Base-by-base conservation (phyloP, 2,113 vertebrate genomes). In the Dicentrarchus labrax region DNA sequence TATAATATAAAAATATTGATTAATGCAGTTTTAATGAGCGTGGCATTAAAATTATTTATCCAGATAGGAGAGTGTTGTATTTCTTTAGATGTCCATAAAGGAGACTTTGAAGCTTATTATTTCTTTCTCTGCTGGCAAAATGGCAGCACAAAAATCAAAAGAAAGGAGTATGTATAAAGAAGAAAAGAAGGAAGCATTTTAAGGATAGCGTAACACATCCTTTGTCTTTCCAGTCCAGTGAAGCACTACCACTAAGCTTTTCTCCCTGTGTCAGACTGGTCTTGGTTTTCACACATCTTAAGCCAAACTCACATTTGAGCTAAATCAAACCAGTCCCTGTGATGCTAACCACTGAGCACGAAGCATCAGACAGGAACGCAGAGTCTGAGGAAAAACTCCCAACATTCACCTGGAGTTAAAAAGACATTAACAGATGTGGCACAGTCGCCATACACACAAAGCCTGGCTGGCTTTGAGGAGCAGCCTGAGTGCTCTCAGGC, bases 341-440 rank as follows among this genome's bases (percentile, higher is more conserved):
- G 60, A 81, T 21, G 38, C 59, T 48, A 75, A 64, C 80, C 72
- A 43, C 45, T 65, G 67, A 82, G 54, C 78, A 65, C 5, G 39
- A 62, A 74, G 54, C 78, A 73, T 75, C 77, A 72, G 64, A 73
- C 48, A 51, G 74, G 13, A 80, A 78, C 80, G 43, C 2, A 24
- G 11, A 53, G 21, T 59, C 71, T 66, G 80, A 66, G 56, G 50
- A 24, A 53, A 82, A 67, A 16, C 77, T 76, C 71, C 75, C 19
- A 66, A 61, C 62, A 72, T 85, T 88, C 86, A 93, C 89, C 88
- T 86, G 67, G 69, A 90, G 81, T 91, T 86, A 92, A 89, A 86
- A 88, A 85, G 47, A 78, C 71, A 83, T 89, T 87, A 88, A 76
- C 70, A 66, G 77, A 88, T 74, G 85, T 53, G 82, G n/a, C 45